Percentiles rank a stretch among this genome's conserved stretches.
These are phyloP conservation scores for Sebastes ruberrimus DNA, from an alignment of 2,797 vertebrate genomes.

Conservation along the genomic window DNA sequence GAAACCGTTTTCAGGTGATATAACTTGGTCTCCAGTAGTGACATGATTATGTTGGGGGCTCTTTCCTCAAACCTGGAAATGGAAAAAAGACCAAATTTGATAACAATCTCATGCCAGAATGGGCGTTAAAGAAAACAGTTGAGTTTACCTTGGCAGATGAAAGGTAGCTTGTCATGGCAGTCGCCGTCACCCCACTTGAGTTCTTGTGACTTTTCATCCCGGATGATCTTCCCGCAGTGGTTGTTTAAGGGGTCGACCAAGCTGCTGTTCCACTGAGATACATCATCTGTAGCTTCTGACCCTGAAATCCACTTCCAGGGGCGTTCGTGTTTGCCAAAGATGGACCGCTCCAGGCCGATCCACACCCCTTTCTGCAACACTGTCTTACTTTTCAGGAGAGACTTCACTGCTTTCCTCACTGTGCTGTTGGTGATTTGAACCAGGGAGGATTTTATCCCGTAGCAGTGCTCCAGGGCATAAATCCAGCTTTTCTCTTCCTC, in stretches of 20 bases:
- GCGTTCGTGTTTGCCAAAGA: background rate
- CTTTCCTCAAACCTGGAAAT: background rate
- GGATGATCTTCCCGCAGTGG: conserved; percentile 35
- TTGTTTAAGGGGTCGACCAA: background rate
- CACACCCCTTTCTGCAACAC: rapidly evolving
- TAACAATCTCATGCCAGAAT: background rate
- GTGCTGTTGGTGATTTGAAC: background rate
- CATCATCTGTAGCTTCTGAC: rapidly evolving
- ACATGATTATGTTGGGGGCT: rapidly evolving
- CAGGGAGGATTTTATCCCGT: rapidly evolving
- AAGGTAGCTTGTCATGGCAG: background rate
- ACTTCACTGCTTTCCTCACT: rapidly evolving
- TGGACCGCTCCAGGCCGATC: conserved; percentile 21
- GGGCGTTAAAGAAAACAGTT: background rate
- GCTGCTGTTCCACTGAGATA: rapidly evolving
- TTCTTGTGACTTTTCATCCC: rapidly evolving
- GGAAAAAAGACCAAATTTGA: background rate
- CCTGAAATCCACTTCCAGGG: conserved; percentile 19
- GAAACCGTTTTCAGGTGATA: background rate
- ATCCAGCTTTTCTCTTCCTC: background rate
- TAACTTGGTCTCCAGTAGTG: background rate
- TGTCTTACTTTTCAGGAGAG: rapidly evolving
- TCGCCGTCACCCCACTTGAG: rapidly evolving
- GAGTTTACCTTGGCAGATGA: conserved; percentile 25
- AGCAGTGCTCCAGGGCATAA: conserved; percentile 5